A percentile compares a stretch with the other conserved stretches of the same genome.
Evolutionary conservation across 2,888 invertebrate species (phyloP).

Genomic region (Orgyia antiqua): DNA sequence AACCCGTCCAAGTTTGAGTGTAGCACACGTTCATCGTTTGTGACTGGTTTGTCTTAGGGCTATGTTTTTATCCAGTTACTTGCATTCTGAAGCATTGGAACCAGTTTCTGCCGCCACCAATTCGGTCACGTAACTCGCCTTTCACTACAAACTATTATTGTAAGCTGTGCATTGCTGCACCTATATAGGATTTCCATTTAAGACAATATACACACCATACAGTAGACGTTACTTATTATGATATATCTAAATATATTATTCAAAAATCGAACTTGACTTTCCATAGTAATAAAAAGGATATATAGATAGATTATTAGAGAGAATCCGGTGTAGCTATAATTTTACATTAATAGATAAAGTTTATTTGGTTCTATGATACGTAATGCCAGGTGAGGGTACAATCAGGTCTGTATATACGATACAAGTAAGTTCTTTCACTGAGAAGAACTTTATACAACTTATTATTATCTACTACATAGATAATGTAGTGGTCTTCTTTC

Average conservation of each 20-base stretch:
- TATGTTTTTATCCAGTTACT: slow-evolving; percentile 75
- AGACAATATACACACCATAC: slow-evolving; percentile 29
- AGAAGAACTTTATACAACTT: no score
- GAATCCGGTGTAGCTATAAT: no score
- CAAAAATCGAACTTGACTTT: slow-evolving; percentile 30
- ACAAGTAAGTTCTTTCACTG: no score
- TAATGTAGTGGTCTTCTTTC: no score
- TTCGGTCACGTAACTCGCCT: slow-evolving; percentile 59
- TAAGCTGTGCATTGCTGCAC: slow-evolving; percentile 37
- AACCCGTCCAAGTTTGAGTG: slow-evolving; percentile 35
- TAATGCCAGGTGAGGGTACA: no score
- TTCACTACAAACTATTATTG: slow-evolving; percentile 63
- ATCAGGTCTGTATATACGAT: no score
- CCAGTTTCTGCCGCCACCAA: slow-evolving; percentile 64
- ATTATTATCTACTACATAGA: no score
- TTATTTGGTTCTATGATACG: no score
- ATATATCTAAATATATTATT: slow-evolving; percentile 15
- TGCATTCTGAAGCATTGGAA: slow-evolving; percentile 73
- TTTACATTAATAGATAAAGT: no score
- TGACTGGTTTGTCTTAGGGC: slow-evolving; percentile 68
- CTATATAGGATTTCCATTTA: slow-evolving; percentile 22
- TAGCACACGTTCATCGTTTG: slow-evolving; percentile 30
- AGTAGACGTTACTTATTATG: slow-evolving; percentile 29
- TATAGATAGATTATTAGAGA: no score
- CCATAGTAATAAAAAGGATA: no score